Base-by-base conservation (phyloP, 2,888 invertebrate species). In the Pyrrhosoma nymphula region DNA sequence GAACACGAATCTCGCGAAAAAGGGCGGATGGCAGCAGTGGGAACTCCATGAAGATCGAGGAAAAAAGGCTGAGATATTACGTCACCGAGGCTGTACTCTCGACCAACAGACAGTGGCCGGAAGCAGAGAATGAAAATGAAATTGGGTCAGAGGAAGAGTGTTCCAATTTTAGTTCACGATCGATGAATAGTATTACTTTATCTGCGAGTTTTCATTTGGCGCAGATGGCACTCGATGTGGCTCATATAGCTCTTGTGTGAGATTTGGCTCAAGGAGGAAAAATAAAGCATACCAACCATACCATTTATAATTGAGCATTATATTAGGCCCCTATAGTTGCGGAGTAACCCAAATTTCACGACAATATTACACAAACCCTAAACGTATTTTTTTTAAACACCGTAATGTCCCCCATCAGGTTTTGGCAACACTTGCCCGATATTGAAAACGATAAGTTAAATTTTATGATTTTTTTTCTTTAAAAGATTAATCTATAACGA, bases 121-220 rank as follows among this genome's bases (percentile, higher is more conserved):
- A n/a, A 35, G 82, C 12, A 26, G 35, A 35, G 82, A 82, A 82
- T 82, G 82, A 82, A 82, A 35, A 82, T 82, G 26, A 82, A 82
- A 82, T 82, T 82, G 35, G 82, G 82, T 82, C 82, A 82, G 14
- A 82, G 16, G 30, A 82, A 82, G 82, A 35, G 82, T 35, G 82
- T 82, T 82, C 82, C 82, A 82, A 82, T 82, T 82, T 35, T 82
- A 82, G 69, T 35, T 82, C 16, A 35, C 30, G 82, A 82, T 82
- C 82, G 82, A 82, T 82, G n/a, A 82, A 82, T 82, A 35, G 69
- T 35, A 30, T 35, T 82, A 14, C 30, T 82, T 82, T 35, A 82
- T 35, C 12, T 35, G 82, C 35, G 10, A 82, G 12, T 35, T 30
- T 60, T 35, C 35, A 14, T 35, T 35, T 82, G 26, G 35, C 8